phyloP scores from a whole-genome alignment of 2,797 vertebrate genomes.

The Xenopus petersii region DNA sequence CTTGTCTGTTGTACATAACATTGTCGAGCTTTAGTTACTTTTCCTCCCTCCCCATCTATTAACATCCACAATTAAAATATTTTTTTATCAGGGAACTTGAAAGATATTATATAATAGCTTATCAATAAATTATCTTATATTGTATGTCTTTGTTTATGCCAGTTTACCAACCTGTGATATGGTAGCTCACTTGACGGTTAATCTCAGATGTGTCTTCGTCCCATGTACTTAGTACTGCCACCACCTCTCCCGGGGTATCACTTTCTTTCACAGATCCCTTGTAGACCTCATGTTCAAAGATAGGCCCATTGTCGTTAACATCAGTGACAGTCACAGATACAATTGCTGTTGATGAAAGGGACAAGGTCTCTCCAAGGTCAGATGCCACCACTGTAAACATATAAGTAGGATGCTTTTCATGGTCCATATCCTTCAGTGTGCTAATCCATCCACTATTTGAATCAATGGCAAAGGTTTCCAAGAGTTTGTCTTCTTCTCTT shows the following conservation, averaged over 20 bases:
- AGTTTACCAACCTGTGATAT: constrained; percentile 85
- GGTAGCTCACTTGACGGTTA: constrained; percentile 94
- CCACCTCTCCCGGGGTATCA: constrained; percentile 89
- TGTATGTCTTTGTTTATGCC: too few species aligned
- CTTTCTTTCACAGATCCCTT: constrained; percentile 86
- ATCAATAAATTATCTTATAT: too few species aligned
- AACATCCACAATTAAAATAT: too few species aligned
- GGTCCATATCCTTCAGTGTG: constrained; percentile 85
- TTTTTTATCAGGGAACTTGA: too few species aligned
- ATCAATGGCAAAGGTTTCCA: constrained; percentile 81
- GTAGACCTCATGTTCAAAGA: constrained; percentile 83
- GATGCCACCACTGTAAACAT: constrained; percentile 86
- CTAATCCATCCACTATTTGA: constrained; percentile 93
- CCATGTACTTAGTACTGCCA: constrained; percentile 89
- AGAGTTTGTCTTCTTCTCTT: constrained; percentile 65
- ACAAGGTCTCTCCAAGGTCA: constrained; percentile 85
- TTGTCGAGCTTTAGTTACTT: too few species aligned
- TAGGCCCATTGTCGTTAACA: constrained; percentile 87
- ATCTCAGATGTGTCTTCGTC: constrained; percentile 86
- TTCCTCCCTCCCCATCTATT: too few species aligned
- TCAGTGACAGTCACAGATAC: constrained; percentile 87
- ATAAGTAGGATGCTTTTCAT: constrained; percentile 82
- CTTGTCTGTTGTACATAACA: too few species aligned
- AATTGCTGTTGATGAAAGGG: constrained; percentile 80
- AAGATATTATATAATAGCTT: too few species aligned